These are phyloP conservation scores for Toxostoma redivivum DNA, from an alignment of 2,113 vertebrate species.

Conservation along the genomic window DNA sequence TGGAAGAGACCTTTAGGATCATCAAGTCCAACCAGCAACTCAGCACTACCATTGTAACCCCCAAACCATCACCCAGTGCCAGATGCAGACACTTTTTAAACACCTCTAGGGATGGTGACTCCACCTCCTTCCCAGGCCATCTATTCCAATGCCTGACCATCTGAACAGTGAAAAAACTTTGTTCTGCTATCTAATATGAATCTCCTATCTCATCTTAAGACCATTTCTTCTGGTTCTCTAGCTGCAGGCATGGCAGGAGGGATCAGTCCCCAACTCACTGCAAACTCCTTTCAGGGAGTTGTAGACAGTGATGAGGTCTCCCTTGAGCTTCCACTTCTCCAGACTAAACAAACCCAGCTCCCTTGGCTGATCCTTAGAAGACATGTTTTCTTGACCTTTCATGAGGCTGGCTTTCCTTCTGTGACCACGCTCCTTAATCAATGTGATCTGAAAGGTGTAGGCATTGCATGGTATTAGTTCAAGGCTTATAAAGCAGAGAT, in stretches of 20 bases:
- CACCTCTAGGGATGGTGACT: background rate
- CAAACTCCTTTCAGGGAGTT: background rate
- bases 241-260: accelerated
- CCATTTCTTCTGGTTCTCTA: background rate
- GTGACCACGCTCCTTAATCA: background rate
- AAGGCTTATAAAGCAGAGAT: background rate
- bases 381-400: background rate
- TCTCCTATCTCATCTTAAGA: background rate
- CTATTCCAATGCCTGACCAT: background rate
- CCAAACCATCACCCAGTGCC: background rate
- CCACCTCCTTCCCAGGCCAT: background rate
- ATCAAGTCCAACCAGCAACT: background rate
- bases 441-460: background rate
- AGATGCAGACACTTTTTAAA: background rate
- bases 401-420: background rate
- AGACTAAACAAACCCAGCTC: background rate
- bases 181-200: background rate
- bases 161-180: background rate
- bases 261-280: too few relatives aligned
- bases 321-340: background rate
- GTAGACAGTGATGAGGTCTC: background rate
- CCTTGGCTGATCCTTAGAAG: background rate
- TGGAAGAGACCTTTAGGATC: background rate
- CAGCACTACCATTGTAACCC: too few relatives aligned
- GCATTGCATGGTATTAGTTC: background rate